Evolutionary conservation across 2,113 vertebrate genomes (phyloP), one percentile per base, ranked within the genome.

Genomic region (Protobothrops mucrosquamatus): DNA sequence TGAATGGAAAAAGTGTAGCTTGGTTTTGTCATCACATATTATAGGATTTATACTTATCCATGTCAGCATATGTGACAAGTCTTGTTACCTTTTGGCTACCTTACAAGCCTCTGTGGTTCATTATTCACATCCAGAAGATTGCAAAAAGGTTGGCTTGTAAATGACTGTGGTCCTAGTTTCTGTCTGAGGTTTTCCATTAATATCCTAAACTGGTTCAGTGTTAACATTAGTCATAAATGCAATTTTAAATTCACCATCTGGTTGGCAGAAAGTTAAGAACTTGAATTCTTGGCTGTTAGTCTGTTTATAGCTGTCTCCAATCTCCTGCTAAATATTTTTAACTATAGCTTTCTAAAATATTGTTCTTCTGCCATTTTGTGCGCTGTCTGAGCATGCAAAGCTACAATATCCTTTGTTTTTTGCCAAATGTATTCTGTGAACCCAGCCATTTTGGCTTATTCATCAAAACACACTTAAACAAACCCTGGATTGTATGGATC

Each of bases 21-120:
- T 91, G 57, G 89, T 93, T 93, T 91, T 81, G 56, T 88, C 59
- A 91, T 93, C 85, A 89, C 52, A 88, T 88, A 85, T 91, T 88
- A 39, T 22, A 91, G 59, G 51, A 91, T 93, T 93, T 93, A 91
- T 46, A 88, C 88, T 85, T 93, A 52, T 91, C 61, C 22, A 24
- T 91, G 61, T 91, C 15, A 81, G 85, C 20, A 88, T n/a, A 59
- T 39, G 64, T 93, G 93, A 89, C 86, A 90, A 51, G 34, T 87
- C 88, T 29, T 91, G 86, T 46, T 92, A 29, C 87, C 81, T 1
- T 64, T 92, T 94, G 52, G 43, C 81, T 90, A 55, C 12, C 55
- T n/a, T 46, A 34, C 59, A 91, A 91, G 12, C 51, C 51, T 91
- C n/a, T 92, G 87, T 85, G 59, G 81, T 8, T 90, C 26, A 52